These are phyloP conservation scores for Planiliza haematocheilus DNA, from an alignment of 2,113 vertebrate genomes.

Conservation along the genomic window DNA sequence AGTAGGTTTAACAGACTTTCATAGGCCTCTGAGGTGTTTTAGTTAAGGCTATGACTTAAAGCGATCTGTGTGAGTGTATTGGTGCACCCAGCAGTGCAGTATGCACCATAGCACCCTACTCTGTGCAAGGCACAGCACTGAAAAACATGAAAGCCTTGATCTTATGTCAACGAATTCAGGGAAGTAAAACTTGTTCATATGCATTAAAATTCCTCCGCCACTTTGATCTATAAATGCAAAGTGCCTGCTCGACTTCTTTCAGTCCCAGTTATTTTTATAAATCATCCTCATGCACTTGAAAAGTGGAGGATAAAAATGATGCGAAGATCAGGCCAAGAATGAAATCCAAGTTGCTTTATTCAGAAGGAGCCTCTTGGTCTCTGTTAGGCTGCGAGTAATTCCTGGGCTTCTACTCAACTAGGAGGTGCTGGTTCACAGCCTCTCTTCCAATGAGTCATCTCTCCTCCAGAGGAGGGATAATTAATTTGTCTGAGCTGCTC, in stretches of 20 bases:
- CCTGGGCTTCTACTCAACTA: constrained; percentile 47
- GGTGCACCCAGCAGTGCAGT: constrained; percentile 16
- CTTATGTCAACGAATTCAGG: constrained; percentile 66
- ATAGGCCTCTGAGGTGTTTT: constrained; percentile 1
- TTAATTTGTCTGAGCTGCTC: constrained; percentile 75
- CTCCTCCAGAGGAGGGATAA: constrained; percentile 67
- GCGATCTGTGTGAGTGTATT: not conserved
- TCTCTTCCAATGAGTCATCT: constrained; percentile 61
- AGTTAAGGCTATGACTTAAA: constrained; percentile 29
- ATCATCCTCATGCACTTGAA: constrained; percentile 47
- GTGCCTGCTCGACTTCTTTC: constrained; percentile 62
- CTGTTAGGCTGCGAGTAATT: constrained; percentile 49
- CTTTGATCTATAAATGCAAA: constrained; percentile 78
- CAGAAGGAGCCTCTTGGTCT: constrained; percentile 35
- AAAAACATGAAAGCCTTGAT: constrained; percentile 71
- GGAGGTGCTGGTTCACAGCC: constrained; percentile 53
- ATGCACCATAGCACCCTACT: constrained; percentile 39
- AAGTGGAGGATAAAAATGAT: constrained; percentile 31
- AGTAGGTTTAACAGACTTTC: constrained; percentile 12
- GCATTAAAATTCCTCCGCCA: constrained; percentile 65
- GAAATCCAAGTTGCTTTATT: constrained; percentile 54
- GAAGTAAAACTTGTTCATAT: constrained; percentile 68
- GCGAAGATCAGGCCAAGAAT: constrained; percentile 55
- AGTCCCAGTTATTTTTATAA: constrained; percentile 70
- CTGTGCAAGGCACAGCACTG: constrained; percentile 46